phyloP scores from a whole-genome alignment of 1,140 invertebrate species.

The Drosophila guanche region DNA sequence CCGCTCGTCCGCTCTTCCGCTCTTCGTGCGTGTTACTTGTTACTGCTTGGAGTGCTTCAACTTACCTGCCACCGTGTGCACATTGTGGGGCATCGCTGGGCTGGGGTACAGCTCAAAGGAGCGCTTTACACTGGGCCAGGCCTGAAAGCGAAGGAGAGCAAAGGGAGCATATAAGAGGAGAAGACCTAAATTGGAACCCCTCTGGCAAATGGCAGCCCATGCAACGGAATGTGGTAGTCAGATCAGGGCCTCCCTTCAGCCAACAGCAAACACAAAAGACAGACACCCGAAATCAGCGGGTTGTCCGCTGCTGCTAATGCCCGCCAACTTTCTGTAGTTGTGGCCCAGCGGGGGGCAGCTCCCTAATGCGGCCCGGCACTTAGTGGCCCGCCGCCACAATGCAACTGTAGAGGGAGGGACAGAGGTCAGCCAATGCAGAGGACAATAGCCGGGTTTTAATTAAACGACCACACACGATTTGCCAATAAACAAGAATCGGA shows the following conservation, averaged over 20 bases:
- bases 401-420: conserved; percentile 30
- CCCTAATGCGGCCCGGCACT: conserved; percentile 44
- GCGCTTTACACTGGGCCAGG: conserved; percentile 78
- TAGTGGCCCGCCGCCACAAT: conserved; percentile 31
- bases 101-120: conserved; percentile 74
- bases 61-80: conserved; percentile 81
- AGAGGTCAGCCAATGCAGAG: conserved; percentile 28
- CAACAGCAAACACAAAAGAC: conserved; percentile 35
- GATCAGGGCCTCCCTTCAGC: conserved; percentile 13
- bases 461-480: conserved; percentile 54
- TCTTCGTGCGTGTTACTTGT: not conserved
- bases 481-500: conserved; percentile 44
- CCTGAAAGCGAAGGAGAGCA: conserved; percentile 46
- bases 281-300: conserved; percentile 60
- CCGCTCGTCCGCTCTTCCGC: not conserved
- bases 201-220: not conserved
- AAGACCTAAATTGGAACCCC: conserved; percentile 17
- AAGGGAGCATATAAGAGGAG: not conserved
- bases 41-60: conserved; percentile 18
- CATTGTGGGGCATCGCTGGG: conserved; percentile 60
- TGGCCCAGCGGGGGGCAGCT: conserved; percentile 17
- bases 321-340: conserved; percentile 42
- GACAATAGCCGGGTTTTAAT: conserved; percentile 64
- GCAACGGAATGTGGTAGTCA: conserved; percentile 30
- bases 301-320: conserved; percentile 37